Evolutionary conservation across 2,113 vertebrate genomes (phyloP).

Genomic region (Gnathonemus longibarbis): DNA sequence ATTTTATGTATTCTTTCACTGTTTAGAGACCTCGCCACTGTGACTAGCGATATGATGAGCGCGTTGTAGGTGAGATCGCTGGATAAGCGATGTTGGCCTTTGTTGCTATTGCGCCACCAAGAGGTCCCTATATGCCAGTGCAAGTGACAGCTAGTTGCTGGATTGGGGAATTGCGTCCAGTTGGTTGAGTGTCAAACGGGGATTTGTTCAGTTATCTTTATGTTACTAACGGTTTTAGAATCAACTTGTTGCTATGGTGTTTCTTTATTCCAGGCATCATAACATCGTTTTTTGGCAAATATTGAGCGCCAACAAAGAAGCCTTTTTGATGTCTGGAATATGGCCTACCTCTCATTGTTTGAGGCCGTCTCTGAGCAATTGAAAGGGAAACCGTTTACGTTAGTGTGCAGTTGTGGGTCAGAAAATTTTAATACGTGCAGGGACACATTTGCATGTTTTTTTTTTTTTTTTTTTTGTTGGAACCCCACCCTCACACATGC

Average conservation of each 20-base stretch:
- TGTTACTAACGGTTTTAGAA: background rate
- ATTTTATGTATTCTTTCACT: slow-evolving; percentile 21
- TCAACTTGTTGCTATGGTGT: background rate
- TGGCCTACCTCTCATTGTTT: background rate
- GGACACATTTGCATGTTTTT: background rate
- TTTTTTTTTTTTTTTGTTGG: background rate
- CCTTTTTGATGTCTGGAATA: background rate
- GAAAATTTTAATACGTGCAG: background rate
- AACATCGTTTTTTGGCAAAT: background rate
- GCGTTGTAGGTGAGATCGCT: background rate
- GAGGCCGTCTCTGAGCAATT: background rate
- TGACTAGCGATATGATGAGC: background rate
- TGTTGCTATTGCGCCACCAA: slow-evolving; percentile 22
- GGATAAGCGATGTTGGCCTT: slow-evolving; percentile 13
- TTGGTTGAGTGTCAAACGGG: slow-evolving; percentile 2
- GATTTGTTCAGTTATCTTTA: background rate
- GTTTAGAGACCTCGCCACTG: slow-evolving; percentile 17
- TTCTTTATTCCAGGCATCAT: background rate
- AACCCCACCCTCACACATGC: background rate
- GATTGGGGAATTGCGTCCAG: background rate
- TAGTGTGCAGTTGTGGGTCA: background rate
- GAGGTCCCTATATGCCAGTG: background rate
- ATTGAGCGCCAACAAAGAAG: background rate
- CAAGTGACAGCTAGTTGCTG: background rate
- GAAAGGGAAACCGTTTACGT: background rate